These are phyloP conservation scores for Cerastis rubricosa DNA, from an alignment of 2,888 invertebrate species.

Conservation along the genomic window DNA sequence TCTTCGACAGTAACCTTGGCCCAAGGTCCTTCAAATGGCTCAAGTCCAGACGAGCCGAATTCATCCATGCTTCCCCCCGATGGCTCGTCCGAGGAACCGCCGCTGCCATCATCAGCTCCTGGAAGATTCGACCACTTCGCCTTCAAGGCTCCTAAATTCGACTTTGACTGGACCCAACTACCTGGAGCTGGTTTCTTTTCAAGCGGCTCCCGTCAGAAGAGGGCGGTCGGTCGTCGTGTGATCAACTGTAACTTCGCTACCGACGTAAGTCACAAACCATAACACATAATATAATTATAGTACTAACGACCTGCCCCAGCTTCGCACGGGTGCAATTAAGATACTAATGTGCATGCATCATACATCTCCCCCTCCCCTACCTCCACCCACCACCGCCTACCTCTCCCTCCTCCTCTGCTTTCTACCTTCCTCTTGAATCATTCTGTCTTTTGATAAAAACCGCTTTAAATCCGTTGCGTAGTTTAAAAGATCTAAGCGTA, in stretches of 20 bases:
- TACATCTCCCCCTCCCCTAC: too few relatives aligned
- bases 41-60: conserved; percentile 1
- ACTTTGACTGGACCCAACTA: conserved; percentile 36
- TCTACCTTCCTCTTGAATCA: too few relatives aligned
- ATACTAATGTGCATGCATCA: too few relatives aligned
- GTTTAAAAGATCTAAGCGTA: too few relatives aligned
- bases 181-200: not conserved
- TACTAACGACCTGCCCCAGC: too few relatives aligned
- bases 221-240: conserved; percentile 31
- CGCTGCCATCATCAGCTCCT: conserved; percentile 21
- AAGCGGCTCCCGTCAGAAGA: conserved; percentile 39
- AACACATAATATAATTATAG: not conserved
- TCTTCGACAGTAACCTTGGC: conserved; percentile 47
- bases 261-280: conserved; percentile 52
- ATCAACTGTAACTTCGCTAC: conserved; percentile 61
- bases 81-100: conserved; percentile 22
- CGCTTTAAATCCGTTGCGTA: too few relatives aligned
- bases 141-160: conserved; percentile 28
- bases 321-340: too few relatives aligned
- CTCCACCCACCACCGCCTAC: too few relatives aligned
- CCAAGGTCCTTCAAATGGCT: conserved; percentile 38
- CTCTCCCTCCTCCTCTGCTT: too few relatives aligned
- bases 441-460: too few relatives aligned
- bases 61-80: conserved; percentile 17
- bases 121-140: conserved; percentile 41